Percentiles rank a stretch among this genome's conserved stretches.
These are phyloP conservation scores for Halcyon senegalensis DNA, from an alignment of 2,113 vertebrate genomes.

Conservation along the genomic window DNA sequence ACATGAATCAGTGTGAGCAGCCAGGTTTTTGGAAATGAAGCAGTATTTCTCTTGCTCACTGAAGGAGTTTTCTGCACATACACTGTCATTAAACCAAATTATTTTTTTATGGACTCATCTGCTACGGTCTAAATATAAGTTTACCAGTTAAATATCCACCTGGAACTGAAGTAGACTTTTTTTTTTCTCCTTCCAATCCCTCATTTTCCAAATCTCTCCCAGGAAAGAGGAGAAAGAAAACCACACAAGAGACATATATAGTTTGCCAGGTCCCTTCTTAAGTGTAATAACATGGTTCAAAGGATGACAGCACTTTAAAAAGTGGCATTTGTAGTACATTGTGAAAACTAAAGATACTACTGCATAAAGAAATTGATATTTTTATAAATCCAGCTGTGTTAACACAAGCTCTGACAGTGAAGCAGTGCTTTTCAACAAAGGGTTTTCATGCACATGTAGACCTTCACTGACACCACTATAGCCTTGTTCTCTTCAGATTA, in stretches of 20 bases:
- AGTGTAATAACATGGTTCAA: background rate
- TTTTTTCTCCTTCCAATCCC: background rate
- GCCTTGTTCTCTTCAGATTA: background rate
- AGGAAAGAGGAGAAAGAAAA: background rate
- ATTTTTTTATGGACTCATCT: background rate
- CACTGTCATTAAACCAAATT: background rate
- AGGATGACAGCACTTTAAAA: background rate
- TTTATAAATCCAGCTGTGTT: background rate
- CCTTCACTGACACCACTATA: background rate
- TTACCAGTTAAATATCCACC: background rate
- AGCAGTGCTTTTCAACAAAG: background rate
- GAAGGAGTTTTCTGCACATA: background rate
- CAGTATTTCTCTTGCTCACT: background rate
- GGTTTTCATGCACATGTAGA: background rate
- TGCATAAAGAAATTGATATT: background rate
- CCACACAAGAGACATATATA: background rate
- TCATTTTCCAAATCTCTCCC: background rate
- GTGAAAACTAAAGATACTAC: background rate
- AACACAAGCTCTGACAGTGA: background rate
- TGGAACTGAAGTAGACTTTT: background rate
- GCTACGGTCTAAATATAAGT: background rate
- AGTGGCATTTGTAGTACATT: background rate
- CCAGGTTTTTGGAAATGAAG: background rate
- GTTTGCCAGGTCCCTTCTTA: background rate
- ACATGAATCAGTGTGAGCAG: background rate